These are phyloP conservation scores for Indicator maculatus DNA, from an alignment of 2,113 vertebrate genomes.

Conservation along the genomic window DNA sequence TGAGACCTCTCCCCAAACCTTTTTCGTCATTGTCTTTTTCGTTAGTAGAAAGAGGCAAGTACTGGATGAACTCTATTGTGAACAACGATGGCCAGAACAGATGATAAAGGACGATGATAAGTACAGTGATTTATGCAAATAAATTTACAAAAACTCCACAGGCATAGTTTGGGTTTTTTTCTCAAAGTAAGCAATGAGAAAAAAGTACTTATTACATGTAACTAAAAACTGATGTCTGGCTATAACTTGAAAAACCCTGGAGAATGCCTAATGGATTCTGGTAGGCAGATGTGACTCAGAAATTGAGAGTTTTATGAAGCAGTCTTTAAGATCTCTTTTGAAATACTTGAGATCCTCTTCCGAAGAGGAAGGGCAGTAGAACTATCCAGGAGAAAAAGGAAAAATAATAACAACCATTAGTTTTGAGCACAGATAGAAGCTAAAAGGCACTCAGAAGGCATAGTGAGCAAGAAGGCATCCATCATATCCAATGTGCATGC, in stretches of 20 bases:
- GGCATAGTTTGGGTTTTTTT: too few relatives aligned
- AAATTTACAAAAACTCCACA: neutral
- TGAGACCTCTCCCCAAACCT: too few relatives aligned
- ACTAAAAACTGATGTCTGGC: neutral
- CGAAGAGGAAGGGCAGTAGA: neutral
- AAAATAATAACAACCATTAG: slow-evolving; percentile 6
- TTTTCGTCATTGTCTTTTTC: neutral
- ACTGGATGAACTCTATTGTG: neutral
- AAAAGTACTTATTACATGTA: neutral
- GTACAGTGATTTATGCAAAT: neutral
- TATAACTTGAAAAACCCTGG: neutral
- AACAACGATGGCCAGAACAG: neutral
- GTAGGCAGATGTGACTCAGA: accelerated
- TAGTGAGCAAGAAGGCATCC: neutral
- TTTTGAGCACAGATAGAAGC: slow-evolving; percentile 12
- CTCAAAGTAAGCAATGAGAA: neutral
- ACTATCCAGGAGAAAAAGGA: neutral
- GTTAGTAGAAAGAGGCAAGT: neutral
- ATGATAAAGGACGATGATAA: neutral
- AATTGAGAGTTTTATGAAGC: neutral
- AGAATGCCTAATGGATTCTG: neutral
- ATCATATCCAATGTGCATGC: neutral
- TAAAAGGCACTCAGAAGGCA: slow-evolving; percentile 20
- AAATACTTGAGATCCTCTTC: neutral
- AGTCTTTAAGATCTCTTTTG: neutral